These are phyloP conservation scores for Heliconius melpomene DNA, from an alignment of 1,140 invertebrate species.

Conservation along the genomic window DNA sequence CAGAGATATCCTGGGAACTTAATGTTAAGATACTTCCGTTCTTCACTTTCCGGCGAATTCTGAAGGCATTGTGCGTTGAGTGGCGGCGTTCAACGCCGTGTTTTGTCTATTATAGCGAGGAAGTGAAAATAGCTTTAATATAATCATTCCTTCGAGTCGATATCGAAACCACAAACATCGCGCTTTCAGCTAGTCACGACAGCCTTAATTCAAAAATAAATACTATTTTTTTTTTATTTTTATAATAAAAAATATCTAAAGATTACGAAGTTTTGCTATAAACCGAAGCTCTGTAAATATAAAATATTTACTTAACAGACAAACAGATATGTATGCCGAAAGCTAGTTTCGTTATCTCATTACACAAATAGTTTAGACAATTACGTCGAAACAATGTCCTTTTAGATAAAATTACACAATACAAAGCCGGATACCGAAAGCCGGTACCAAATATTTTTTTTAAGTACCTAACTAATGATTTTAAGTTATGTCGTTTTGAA, in stretches of 20 bases:
- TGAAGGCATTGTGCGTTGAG: no score
- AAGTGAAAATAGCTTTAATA: no score
- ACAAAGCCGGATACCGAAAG: neutral
- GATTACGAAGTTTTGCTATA: neutral
- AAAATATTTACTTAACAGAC: neutral
- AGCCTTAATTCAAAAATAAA: no score
- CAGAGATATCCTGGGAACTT: no score
- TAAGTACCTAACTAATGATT: neutral
- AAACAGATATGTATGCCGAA: neutral
- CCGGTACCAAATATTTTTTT: neutral
- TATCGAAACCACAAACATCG: no score
- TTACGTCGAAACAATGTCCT: slow-evolving; percentile 1
- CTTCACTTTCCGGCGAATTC: no score
- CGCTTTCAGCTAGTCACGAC: no score
- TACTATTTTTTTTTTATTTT: no score
- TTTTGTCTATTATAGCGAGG: no score
- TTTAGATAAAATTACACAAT: slow-evolving; percentile 16
- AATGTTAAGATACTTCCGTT: no score
- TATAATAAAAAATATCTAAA: neutral
- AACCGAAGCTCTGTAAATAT: neutral
- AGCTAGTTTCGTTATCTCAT: neutral
- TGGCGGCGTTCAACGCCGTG: no score
- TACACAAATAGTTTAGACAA: neutral
- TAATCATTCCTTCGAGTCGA: no score
- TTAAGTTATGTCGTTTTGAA: neutral